These are phyloP conservation scores for Aethina tumida DNA, from an alignment of 1,140 invertebrate genomes.

Conservation along the genomic window DNA sequence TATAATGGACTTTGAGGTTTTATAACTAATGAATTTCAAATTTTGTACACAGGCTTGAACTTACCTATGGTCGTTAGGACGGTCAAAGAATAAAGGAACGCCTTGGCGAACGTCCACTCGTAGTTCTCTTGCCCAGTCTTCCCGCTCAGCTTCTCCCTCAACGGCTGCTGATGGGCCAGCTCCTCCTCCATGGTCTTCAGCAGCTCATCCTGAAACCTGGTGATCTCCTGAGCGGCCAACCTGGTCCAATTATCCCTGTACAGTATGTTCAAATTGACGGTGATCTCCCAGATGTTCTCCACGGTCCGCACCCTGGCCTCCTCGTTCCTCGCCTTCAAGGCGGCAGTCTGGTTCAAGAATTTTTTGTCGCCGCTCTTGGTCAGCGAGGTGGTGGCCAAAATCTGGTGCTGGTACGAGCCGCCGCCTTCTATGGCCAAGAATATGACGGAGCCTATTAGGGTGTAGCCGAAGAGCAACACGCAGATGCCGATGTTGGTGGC, in stretches of 20 bases:
- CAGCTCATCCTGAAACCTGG: slow-evolving; percentile 78
- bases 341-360: slow-evolving; percentile 24
- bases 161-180: slow-evolving; percentile 45
- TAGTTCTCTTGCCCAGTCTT: slow-evolving; percentile 43
- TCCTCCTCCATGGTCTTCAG: slow-evolving; percentile 68
- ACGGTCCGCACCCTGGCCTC: slow-evolving; percentile 66
- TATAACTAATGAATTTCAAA: no score
- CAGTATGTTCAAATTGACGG: slow-evolving; percentile 84
- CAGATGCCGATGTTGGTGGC: slow-evolving; percentile 84
- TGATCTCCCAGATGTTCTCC: slow-evolving; percentile 90
- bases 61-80: slow-evolving; percentile 94
- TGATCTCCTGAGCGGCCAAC: slow-evolving; percentile 74
- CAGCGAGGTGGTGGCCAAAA: slow-evolving; percentile 29
- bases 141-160: slow-evolving; percentile 39
- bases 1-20: no score
- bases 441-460: slow-evolving; percentile 82
- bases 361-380: slow-evolving; percentile 17
- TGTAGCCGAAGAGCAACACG: slow-evolving; percentile 77
- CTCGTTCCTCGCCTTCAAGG: slow-evolving; percentile 38
- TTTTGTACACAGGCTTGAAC: no score
- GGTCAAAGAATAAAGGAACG: slow-evolving; percentile 92
- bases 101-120: slow-evolving; percentile 88
- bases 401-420: slow-evolving; percentile 25
- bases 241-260: slow-evolving; percentile 93
- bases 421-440: slow-evolving; percentile 77